Conservation (phyloP, 2,113 vertebrate genomes). For the Argyrosomus japonicus region DNA sequence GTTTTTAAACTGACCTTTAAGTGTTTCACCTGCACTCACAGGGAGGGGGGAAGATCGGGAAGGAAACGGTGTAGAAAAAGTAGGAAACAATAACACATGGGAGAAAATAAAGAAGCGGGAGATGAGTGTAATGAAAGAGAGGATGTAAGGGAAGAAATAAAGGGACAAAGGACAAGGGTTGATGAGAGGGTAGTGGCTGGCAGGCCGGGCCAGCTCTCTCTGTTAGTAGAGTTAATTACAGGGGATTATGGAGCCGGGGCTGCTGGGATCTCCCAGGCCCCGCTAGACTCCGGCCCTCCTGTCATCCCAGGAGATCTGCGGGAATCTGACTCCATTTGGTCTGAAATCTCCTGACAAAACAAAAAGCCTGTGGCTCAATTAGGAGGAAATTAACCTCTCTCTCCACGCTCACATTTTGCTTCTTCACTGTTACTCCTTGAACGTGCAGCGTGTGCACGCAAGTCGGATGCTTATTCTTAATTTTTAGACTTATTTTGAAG, state of each 20-base stretch:
- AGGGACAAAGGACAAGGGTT: conserved; percentile 71
- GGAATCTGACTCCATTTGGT: conserved; percentile 80
- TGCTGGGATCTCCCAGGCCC: conserved; percentile 72
- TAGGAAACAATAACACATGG: conserved; percentile 62
- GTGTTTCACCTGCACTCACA: conserved; percentile 37
- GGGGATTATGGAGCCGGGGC: conserved; percentile 73
- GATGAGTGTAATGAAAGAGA: conserved; percentile 76
- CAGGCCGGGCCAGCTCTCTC: conserved; percentile 37
- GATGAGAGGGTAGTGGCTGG: conserved; percentile 72
- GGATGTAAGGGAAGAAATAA: conserved; percentile 58
- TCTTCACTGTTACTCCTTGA: too few species aligned
- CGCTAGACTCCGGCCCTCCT: conserved; percentile 55
- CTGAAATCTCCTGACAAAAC: conserved; percentile 79
- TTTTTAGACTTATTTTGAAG: conserved; percentile 20
- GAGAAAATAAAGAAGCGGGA: conserved; percentile 62
- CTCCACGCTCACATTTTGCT: conserved; percentile 26
- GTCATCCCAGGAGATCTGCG: conserved; percentile 74
- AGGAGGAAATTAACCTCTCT: conserved; percentile 67
- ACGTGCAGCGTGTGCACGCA: too few species aligned
- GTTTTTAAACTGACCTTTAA: not conserved
- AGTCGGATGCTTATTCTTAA: not conserved
- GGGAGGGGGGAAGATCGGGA: conserved; percentile 10
- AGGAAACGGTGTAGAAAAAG: conserved; percentile 49
- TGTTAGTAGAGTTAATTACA: conserved; percentile 77
- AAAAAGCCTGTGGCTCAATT: conserved; percentile 75